Evolutionary conservation across 2,888 invertebrate species (phyloP), one percentile per base, ranked within the genome.

Genomic region (Synanthedon myopaeformis): DNA sequence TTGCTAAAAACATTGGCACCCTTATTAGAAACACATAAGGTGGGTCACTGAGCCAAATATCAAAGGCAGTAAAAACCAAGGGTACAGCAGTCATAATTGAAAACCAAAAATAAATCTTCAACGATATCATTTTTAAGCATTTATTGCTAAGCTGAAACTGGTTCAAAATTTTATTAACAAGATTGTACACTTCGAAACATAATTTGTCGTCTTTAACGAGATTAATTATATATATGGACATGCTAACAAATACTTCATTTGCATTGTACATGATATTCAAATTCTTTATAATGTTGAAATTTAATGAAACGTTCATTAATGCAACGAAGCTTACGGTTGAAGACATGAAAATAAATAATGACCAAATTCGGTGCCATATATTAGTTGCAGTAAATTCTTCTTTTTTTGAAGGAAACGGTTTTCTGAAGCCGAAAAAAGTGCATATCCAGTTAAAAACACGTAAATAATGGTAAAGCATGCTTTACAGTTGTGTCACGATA

Each of bases 91-190:
- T 55, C 0, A 65, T 57, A 13, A 66, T 50, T 4, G 53, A 58
- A 53, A 71, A 62, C 69, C 69, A 74, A 3, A 68, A 42, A 51
- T 67, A 68, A n/a, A 78, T 55, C 56, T 79, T 79, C 0, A 64
- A 42, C 1, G 64, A 61, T 41, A 77, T 60, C 57, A 62, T 59
- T 58, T 63, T 69, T 10, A 64, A 42, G 49, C 55, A 64, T n/a
- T 41, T 53, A 1, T 64, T 55, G 19, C 42, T 57, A 5, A 76
- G 42, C 56, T 66, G 62, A 4, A 74, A 58, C 17, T 55, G 55
- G 6, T 14, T 17, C 51, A 70, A 52, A 5, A 66, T 58, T 23
- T 53, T 61, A 12, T 63, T 57, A 6, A 69, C 53, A 12, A 56
- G 60, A 50, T 59, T 52, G 52, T 74, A 76, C 8, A 72, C 55